phyloP scores from a whole-genome alignment of 2,113 vertebrate genomes.

The Apodemus sylvaticus region DNA sequence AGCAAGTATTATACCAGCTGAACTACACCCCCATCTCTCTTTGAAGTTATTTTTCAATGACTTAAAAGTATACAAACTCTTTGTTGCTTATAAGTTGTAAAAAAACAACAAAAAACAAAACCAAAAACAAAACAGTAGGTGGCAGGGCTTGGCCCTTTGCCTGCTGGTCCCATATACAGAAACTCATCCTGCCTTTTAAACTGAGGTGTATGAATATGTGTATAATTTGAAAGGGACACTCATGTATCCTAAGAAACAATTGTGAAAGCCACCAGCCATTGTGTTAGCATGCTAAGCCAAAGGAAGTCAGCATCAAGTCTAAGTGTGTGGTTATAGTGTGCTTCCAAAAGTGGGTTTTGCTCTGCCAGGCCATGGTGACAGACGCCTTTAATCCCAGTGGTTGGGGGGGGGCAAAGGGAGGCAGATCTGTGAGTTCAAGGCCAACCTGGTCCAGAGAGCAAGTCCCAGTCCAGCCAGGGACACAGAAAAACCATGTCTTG shows the following conservation, averaged over 20 bases:
- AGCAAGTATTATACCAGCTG: not conserved
- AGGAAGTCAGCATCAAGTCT: not conserved
- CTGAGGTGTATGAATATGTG: not conserved
- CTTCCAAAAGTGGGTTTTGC: not conserved
- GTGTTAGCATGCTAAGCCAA: not conserved
- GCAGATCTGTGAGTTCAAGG: not conserved
- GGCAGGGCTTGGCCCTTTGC: not conserved
- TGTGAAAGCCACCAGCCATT: not conserved
- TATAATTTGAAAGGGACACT: not conserved
- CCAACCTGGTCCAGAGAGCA: not conserved
- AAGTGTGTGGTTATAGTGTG: not conserved
- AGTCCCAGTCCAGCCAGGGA: not conserved
- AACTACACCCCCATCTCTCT: not conserved
- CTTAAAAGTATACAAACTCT: conserved; percentile 9
- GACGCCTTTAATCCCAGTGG: not conserved
- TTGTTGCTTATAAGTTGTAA: not conserved
- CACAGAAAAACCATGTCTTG: not conserved
- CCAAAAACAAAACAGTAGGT: too few relatives aligned
- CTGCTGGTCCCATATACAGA: not conserved
- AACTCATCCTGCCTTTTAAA: not conserved
- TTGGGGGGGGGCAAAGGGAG: not conserved
- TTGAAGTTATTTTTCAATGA: not conserved
- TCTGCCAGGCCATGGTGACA: not conserved
- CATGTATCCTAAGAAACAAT: not conserved
- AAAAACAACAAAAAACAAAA: too few relatives aligned